These are phyloP conservation scores for Macrosoma leucophasiata DNA, from an alignment of 2,888 invertebrate species.

Conservation along the genomic window DNA sequence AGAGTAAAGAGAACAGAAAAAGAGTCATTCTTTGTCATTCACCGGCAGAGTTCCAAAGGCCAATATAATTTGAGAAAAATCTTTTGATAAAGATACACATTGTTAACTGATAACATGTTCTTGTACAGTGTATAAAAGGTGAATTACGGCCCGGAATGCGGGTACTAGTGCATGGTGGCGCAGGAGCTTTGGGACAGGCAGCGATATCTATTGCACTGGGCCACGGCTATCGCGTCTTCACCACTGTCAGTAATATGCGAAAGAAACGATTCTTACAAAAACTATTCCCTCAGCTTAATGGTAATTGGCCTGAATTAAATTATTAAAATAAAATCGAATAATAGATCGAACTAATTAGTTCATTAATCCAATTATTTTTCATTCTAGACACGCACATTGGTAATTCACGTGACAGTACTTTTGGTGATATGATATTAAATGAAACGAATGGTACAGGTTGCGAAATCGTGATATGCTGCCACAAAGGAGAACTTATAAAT, in stretches of 20 bases:
- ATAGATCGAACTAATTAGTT: too few relatives aligned
- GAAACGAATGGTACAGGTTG: constrained; percentile 41
- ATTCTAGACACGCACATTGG: constrained; percentile 44
- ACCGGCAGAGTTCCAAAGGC: too few relatives aligned
- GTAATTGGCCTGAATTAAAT: too few relatives aligned
- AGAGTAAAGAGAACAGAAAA: too few relatives aligned
- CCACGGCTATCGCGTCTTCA: constrained; percentile 38
- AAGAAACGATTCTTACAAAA: constrained; percentile 49
- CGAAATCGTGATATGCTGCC: constrained; percentile 37
- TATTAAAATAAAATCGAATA: too few relatives aligned
- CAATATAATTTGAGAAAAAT: too few relatives aligned
- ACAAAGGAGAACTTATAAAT: constrained; percentile 37
- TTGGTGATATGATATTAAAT: constrained; percentile 39
- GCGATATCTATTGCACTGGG: constrained; percentile 42
- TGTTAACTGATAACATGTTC: too few relatives aligned
- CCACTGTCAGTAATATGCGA: constrained; percentile 43
- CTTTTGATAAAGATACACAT: too few relatives aligned
- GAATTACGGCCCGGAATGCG: constrained; percentile 21
- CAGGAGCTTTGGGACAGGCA: constrained; percentile 53
- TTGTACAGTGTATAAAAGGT: too few relatives aligned
- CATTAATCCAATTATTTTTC: too few relatives aligned
- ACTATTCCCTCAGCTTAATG: constrained; percentile 44
- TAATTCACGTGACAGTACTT: constrained; percentile 42
- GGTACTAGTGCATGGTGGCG: constrained; percentile 45
- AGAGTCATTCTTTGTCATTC: too few relatives aligned